Evolutionary conservation across 2,888 invertebrate genomes (phyloP), one percentile per base, ranked within the genome.

Genomic region (Plebejus anna): DNA sequence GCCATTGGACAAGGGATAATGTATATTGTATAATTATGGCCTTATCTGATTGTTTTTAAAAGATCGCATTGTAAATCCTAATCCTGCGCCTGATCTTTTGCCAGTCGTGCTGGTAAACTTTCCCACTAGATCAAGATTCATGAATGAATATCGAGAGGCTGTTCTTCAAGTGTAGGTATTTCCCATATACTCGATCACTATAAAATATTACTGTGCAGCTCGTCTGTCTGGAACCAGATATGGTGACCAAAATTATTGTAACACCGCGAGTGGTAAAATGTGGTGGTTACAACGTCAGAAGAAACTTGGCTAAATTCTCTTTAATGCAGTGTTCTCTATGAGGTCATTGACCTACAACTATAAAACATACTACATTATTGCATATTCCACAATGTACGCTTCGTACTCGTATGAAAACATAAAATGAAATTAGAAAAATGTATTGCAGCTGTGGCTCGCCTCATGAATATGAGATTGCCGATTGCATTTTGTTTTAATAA

Each of bases 361-460:
- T 66, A 66, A 36, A 32, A 66, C 66, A 66, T 36, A 66, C 32
- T 32, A 66, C 36, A 66, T 66, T 32, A 32, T 66, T 36, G 66
- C 66, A 36, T 66, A 66, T 66, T 13, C 66, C 66, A 66, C 32
- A 66, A 32, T 66, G 32, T 66, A 28, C 11, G 66, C 66, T 36
- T 16, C 3, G 66, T 32, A 66, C 66, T 13, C 66, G 73, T 32
- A 73, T 55, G 73, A 73, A 47, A 55, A 55, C 55, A 73, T 73
- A 22, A 73, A 73, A 55, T 73, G 22, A 73, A 73, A 55, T 73
- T 73, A 73, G 73, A 73, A 73, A 73, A 73, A 55, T 73, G 16
- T 28, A 73, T 55, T 55, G 51, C 73, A 73, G 73, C 73, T 73
- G 73, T 32, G 32, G 42, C 73, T 32, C 73, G 16, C 22, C 16